Percentiles rank a stretch among this genome's conserved stretches.
Conservation (phyloP, 1,140 invertebrate species). For the Caenorhabditis elegans region WBcel235 BX284605.5:5963001-5963500, state of each 20-base stretch:
- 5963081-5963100: conserved; percentile 96
- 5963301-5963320: no score
- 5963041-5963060: no score
- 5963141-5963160: conserved; percentile 76
- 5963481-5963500: no score
- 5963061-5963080: no score
- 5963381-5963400: neutral
- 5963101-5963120: conserved; percentile 77
- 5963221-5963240: conserved; percentile 67
- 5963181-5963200: conserved; percentile 78
- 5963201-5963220: conserved; percentile 82
- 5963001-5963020: no score
- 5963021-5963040: no score
- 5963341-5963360: conserved; percentile 7
- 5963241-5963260: neutral
- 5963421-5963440: neutral
- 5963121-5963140: conserved; percentile 84
- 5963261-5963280: no score
- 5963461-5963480: no score
- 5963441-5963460: no score
- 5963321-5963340: conserved; percentile 4
- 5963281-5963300: no score
- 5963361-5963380: neutral
- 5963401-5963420: neutral
- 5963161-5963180: conserved; percentile 82